Conservation (phyloP, 2,113 vertebrate genomes). For the Phyllostomus hastatus region DNA sequence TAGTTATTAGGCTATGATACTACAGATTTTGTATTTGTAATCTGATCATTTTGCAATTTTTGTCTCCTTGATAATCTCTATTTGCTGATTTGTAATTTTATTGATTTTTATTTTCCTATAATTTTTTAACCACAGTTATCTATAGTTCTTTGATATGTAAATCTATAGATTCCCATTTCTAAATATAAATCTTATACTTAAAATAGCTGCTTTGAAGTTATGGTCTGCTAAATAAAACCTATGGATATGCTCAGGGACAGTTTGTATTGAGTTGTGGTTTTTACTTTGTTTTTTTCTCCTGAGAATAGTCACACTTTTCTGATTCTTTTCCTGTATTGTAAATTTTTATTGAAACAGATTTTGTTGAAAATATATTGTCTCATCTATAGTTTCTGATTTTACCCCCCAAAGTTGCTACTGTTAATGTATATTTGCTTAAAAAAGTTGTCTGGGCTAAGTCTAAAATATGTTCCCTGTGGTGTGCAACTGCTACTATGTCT, state of each 20-base stretch:
- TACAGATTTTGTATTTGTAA: no score
- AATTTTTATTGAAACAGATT: background rate
- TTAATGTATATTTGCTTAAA: background rate
- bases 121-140: background rate
- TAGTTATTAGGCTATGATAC: background rate
- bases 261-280: background rate
- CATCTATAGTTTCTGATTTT: background rate
- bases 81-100: background rate
- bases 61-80: background rate
- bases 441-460: background rate
- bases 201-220: background rate
- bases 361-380: background rate
- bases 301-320: background rate
- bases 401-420: background rate
- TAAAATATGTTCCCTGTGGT: background rate
- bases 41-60: background rate
- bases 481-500: background rate
- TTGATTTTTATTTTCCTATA: background rate
- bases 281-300: background rate
- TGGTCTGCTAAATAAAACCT: background rate
- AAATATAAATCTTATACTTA: background rate
- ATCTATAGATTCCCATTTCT: background rate
- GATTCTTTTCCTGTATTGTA: background rate
- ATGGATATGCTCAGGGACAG: background rate
- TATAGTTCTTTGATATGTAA: background rate